Evolutionary conservation across 2,113 vertebrate species (phyloP), one percentile per base, ranked within the genome.

Genomic region (Upupa epops): DNA sequence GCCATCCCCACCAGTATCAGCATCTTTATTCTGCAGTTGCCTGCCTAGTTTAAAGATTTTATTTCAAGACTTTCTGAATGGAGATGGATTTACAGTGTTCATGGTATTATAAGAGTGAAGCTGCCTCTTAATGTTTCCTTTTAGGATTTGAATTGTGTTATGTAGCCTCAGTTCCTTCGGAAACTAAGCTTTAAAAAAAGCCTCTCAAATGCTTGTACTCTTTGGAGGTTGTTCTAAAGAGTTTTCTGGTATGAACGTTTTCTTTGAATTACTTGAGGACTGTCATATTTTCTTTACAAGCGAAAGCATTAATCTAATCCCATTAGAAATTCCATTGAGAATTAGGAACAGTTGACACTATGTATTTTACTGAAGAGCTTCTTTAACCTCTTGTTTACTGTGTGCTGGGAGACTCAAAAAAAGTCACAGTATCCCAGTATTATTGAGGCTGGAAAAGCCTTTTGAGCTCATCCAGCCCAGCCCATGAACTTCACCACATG

Each of bases 171-270:
- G n/a, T 88, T 82, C 76, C 49, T 70, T 45, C 80, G 56, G 48
- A 88, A 88, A 52, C 20, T 37, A 29, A 17, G 64, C 60, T 86
- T 83, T 3, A 61, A 78, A 70, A 45, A 45, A 31, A 31, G 32
- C 24, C 14, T 75, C 49, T 60, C 36, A 88, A 3, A 42, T 86
- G 55, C 36, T 20, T 75, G 11, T 45, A 73, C 54, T 46, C 49
- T 92, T 80, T 76, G 56, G 72, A 80, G 64, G 15, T 55, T 77
- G 31, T 90, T 90, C 26, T 86, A 18, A 66, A 66, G 86, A 77
- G 52, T 66, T 86, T 66, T 81, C 42, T 90, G 86, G 73, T 86
- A 48, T 58, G 42, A 83, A 55, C 6, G 3, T 81, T 94, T 66
- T 88, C 42, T 52, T 74, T 21, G 32, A 92, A 56, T 83, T 83